Evolutionary conservation across 2,797 vertebrate species (phyloP).

Genomic region (Holocentrus rufus): DNA sequence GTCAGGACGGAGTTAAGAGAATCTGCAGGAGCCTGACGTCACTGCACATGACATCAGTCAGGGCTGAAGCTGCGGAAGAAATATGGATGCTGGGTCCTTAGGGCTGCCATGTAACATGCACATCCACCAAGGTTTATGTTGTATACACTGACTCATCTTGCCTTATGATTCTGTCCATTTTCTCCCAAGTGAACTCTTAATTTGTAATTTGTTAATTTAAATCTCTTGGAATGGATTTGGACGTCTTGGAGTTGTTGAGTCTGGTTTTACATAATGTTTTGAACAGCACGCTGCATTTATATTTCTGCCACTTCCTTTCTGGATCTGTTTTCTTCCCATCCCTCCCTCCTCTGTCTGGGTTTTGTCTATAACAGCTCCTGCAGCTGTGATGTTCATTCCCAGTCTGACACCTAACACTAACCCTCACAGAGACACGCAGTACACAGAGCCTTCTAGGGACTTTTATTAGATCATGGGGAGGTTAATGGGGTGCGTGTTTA

Average conservation of each 20-base stretch:
- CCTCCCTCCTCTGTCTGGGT: conserved; percentile 33
- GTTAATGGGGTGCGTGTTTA: conserved; percentile 13
- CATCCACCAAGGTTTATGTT: background rate
- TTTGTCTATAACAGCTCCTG: conserved; percentile 34
- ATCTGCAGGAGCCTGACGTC: conserved; percentile 64
- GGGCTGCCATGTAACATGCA: conserved; percentile 2
- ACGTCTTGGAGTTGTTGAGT: background rate
- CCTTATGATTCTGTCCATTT: background rate
- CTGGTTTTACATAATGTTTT: background rate
- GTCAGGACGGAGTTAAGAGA: conserved; percentile 33
- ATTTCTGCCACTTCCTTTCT: conserved; percentile 7
- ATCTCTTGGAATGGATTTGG: background rate
- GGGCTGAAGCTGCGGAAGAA: conserved; percentile 24
- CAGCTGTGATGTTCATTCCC: conserved; percentile 60
- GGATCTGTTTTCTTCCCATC: conserved; percentile 6
- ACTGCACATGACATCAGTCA: conserved; percentile 61
- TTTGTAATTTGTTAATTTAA: background rate
- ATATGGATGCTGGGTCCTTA: conserved; percentile 27
- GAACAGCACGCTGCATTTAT: background rate
- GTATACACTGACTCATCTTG: background rate
- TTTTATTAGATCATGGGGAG: conserved; percentile 4
- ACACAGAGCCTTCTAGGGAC: conserved; percentile 59
- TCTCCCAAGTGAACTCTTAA: background rate
- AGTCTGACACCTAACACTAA: conserved; percentile 46
- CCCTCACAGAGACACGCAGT: conserved; percentile 3